phyloP scores from a whole-genome alignment of 2,797 vertebrate species.

The Macroramphosus scolopax region DNA sequence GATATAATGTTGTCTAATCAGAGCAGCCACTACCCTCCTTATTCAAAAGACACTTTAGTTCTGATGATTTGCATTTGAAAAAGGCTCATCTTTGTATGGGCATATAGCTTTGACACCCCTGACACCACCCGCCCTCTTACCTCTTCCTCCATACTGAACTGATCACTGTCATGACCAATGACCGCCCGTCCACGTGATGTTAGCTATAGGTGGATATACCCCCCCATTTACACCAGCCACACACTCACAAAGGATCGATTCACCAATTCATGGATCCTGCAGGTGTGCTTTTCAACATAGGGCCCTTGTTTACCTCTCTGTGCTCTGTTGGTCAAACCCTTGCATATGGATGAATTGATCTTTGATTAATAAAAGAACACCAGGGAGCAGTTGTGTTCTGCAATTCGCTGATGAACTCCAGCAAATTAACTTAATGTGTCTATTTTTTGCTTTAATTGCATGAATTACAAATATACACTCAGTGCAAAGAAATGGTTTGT shows the following conservation, averaged over 20 bases:
- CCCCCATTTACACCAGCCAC: slow-evolving; percentile 30
- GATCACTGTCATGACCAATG: slow-evolving; percentile 62
- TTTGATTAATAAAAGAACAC: slow-evolving; percentile 54
- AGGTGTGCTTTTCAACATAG: slow-evolving; percentile 50
- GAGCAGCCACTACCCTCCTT: too few relatives aligned
- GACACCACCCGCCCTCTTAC: slow-evolving; percentile 16
- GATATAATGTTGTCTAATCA: too few relatives aligned
- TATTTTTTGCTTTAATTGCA: too few relatives aligned
- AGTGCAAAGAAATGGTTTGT: slow-evolving; percentile 15
- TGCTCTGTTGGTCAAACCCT: slow-evolving; percentile 33
- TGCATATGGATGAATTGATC: slow-evolving; percentile 59
- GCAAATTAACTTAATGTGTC: too few relatives aligned
- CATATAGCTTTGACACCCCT: slow-evolving; percentile 39
- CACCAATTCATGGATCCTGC: slow-evolving; percentile 30
- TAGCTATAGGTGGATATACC: slow-evolving; percentile 43
- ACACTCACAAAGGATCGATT: slow-evolving; percentile 12
- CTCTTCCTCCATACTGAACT: slow-evolving; percentile 19
- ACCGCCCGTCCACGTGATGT: slow-evolving; percentile 47
- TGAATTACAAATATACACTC: slow-evolving; percentile 4
- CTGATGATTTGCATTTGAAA: slow-evolving; percentile 13
- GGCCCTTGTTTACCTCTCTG: slow-evolving; percentile 30
- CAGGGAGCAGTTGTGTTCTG: slow-evolving; percentile 42
- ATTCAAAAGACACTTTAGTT: too few relatives aligned
- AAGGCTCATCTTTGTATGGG: slow-evolving; percentile 9
- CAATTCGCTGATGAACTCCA: slow-evolving; percentile 29